Percentiles rank a stretch among this genome's conserved stretches.
Evolutionary conservation across 2,888 invertebrate genomes (phyloP).

Genomic region (Latrodectus hesperus): DNA sequence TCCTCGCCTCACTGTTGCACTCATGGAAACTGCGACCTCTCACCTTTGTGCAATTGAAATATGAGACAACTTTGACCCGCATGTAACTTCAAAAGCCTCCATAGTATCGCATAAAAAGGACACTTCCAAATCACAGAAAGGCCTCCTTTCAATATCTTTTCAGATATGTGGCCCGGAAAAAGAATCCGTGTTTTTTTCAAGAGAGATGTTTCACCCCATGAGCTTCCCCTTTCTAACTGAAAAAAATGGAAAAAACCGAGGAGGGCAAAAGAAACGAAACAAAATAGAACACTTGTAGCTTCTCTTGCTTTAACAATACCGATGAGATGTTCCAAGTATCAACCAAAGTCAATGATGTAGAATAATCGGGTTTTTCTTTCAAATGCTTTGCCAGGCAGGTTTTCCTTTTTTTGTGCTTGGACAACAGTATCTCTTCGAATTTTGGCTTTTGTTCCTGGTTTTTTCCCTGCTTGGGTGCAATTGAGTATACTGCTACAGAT

Average conservation of each 20-base stretch:
- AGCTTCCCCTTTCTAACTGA: neutral
- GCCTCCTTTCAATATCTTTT: neutral
- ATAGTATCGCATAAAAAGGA: neutral
- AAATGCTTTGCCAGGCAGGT: constrained; percentile 33
- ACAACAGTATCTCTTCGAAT: neutral
- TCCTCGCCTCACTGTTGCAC: constrained; percentile 6
- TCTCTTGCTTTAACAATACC: constrained; percentile 19
- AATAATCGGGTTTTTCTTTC: constrained; percentile 64
- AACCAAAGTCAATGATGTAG: constrained; percentile 68
- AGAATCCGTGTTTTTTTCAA: neutral
- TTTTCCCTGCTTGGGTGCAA: constrained; percentile 60
- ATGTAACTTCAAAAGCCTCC: constrained; percentile 24
- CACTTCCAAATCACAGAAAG: neutral
- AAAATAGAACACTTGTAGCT: constrained; percentile 46
- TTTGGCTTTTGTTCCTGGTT: constrained; percentile 13
- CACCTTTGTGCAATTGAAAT: constrained; percentile 19
- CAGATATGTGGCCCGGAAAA: constrained; percentile 10
- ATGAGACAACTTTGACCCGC: constrained; percentile 65
- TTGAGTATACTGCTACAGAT: constrained; percentile 51
- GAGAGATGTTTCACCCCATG: constrained; percentile 16
- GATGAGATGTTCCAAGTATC: constrained; percentile 54
- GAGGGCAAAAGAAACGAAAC: constrained; percentile 25
- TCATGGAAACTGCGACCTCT: constrained; percentile 15
- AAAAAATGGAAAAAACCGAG: constrained; percentile 11
- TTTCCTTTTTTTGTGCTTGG: neutral